Percentiles rank a stretch among this genome's conserved stretches.
phyloP scores from a whole-genome alignment of 1,140 invertebrate genomes.

The Neomicropteryx cornuta region DNA sequence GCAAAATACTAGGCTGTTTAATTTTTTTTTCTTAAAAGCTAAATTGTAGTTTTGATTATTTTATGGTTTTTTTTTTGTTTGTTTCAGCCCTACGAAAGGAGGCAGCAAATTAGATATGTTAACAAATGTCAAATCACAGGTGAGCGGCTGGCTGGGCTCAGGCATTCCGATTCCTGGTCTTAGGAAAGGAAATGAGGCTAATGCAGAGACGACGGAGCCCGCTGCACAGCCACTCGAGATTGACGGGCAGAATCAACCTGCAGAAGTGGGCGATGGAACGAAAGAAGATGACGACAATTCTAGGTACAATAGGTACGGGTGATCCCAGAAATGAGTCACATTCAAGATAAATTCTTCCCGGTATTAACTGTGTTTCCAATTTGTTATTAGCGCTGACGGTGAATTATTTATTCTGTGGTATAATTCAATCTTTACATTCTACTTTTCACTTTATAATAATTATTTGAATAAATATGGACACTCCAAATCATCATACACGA shows the following conservation, averaged over 20 bases:
- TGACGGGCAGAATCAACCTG: too few relatives aligned
- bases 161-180: constrained; percentile 60
- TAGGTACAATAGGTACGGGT: constrained; percentile 60
- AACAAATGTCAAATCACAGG: constrained; percentile 69
- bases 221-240: constrained; percentile 36
- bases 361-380: not conserved
- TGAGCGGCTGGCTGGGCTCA: constrained; percentile 67
- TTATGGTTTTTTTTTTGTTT: too few relatives aligned
- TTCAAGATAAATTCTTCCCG: constrained; percentile 3
- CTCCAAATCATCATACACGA: too few relatives aligned
- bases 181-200: constrained; percentile 41
- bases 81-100: constrained; percentile 52
- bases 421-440: too few relatives aligned
- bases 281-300: constrained; percentile 76
- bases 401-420: too few relatives aligned
- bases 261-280: constrained; percentile 36
- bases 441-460: too few relatives aligned
- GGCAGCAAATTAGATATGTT: constrained; percentile 65
- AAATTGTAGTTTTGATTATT: too few relatives aligned
- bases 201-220: constrained; percentile 26
- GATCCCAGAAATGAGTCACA: constrained; percentile 33
- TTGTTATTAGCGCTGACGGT: too few relatives aligned
- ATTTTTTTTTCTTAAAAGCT: too few relatives aligned
- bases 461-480: too few relatives aligned
- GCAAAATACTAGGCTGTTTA: constrained; percentile 2